Evolutionary conservation across 2,888 invertebrate genomes (phyloP).

Genomic region (Drosophila infuscata): DNA sequence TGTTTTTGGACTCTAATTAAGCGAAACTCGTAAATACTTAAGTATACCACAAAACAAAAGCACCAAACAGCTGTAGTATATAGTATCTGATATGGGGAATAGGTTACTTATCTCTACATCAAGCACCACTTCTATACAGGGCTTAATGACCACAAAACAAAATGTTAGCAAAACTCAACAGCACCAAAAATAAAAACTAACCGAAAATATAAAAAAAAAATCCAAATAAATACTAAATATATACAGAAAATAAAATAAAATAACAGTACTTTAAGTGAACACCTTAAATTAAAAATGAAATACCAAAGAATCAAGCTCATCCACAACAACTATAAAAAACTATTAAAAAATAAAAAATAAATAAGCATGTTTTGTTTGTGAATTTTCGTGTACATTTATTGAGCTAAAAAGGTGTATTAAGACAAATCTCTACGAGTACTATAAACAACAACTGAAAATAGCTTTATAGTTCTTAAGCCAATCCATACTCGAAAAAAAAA

Average conservation of each 20-base stretch:
- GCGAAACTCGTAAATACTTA: slow-evolving; percentile 50
- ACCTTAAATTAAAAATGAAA: slow-evolving; percentile 4
- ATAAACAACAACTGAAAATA: slow-evolving; percentile 82
- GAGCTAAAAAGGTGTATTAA: slow-evolving; percentile 50
- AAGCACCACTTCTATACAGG: slow-evolving; percentile 66
- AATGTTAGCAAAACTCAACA: slow-evolving; percentile 57
- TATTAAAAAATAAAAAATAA: background rate
- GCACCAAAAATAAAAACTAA: slow-evolving; percentile 54
- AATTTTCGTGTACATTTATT: slow-evolving; percentile 42
- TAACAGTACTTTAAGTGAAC: slow-evolving; percentile 11
- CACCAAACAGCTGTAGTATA: slow-evolving; percentile 46
- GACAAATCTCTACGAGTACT: slow-evolving; percentile 76
- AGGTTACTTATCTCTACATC: slow-evolving; percentile 17
- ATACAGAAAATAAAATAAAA: too few species aligned
- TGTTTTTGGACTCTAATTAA: slow-evolving; percentile 53
- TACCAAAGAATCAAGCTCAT: slow-evolving; percentile 19
- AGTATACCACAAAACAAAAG: slow-evolving; percentile 36
- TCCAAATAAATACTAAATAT: too few species aligned
- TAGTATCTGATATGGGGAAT: slow-evolving; percentile 12
- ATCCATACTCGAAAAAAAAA: slow-evolving; percentile 24
- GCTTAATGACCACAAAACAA: slow-evolving; percentile 65
- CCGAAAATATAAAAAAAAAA: background rate
- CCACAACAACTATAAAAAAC: slow-evolving; percentile 2
- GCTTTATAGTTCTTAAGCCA: slow-evolving; percentile 83
- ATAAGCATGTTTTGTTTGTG: slow-evolving; percentile 26